Evolutionary conservation across 2,888 invertebrate species (phyloP), one percentile per base, ranked within the genome.

Genomic region (Crepidodera aurea): DNA sequence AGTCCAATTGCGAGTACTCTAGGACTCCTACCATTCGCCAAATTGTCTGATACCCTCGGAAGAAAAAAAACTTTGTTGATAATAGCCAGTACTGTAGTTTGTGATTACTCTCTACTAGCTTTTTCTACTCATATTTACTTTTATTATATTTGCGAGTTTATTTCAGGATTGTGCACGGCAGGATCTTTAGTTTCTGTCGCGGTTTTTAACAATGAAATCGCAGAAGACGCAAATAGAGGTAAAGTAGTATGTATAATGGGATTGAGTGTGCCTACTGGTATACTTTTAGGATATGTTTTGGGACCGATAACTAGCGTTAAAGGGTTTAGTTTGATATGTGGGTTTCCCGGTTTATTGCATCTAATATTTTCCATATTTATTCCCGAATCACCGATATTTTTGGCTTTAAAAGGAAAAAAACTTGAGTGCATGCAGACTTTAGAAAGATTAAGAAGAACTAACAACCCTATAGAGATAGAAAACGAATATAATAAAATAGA

Each of bases 231-330:
- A n/a, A n/a, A n/a, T n/a, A n/a, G n/a, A n/a, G n/a, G 94, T 0
- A 87, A 90, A 0, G 82, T 94, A n/a, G 66, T 65, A 16, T 68
- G 93, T 0, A 87, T 71, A 4, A 19, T 72, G 34, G 67, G 66
- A 10, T 34, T 73, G 2, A 65, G 68, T 6, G 15, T 67, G 4
- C n/a, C n/a, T n/a, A n/a, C n/a, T n/a, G n/a, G n/a, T n/a, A n/a
- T n/a, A n/a, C n/a, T n/a, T n/a, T n/a, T 68, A 18, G 64, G 64
- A 5, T 73, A 65, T 29, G 25, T 61, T 1, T 42, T 75, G 1
- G 74, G 73, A 5, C 69, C 73, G 25, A 3, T 46, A 12, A 16
- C 69, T 0, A 60, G 62, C 3, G 53, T 74, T 13, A 51, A 54
- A 39, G 39, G 27, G 0, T 67, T 73, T 6, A 66, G 65, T 40